These are phyloP conservation scores for Contarinia nasturtii DNA, from an alignment of 1,140 invertebrate genomes.

Conservation along the genomic window DNA sequence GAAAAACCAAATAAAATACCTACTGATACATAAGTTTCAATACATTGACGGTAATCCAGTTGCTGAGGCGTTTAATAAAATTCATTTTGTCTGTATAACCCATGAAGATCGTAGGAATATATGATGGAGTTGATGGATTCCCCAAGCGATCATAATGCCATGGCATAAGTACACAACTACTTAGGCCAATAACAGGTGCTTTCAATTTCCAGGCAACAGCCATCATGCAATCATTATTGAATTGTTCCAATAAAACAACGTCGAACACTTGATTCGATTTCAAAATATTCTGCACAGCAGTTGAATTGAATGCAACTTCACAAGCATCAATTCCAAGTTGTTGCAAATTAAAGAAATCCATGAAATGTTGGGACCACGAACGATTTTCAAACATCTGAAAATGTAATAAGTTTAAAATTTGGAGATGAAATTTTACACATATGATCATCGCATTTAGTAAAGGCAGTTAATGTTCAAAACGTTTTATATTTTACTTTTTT, in stretches of 20 bases:
- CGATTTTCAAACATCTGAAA: too few relatives aligned
- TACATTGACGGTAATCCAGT: too few relatives aligned
- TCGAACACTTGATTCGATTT: constrained; percentile 7
- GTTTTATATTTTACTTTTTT: too few relatives aligned
- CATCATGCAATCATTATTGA: too few relatives aligned
- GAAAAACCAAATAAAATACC: too few relatives aligned
- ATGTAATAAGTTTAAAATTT: too few relatives aligned
- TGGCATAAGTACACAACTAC: constrained; percentile 35
- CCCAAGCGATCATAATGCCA: constrained; percentile 35
- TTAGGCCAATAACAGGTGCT: constrained; percentile 32
- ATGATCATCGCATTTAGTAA: too few relatives aligned
- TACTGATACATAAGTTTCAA: too few relatives aligned
- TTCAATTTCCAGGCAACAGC: constrained; percentile 32
- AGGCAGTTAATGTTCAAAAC: too few relatives aligned
- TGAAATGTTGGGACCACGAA: background rate
- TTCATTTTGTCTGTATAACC: constrained; percentile 27
- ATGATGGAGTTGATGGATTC: constrained; percentile 32
- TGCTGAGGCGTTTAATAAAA: constrained; percentile 33
- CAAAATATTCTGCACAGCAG: constrained; percentile 26
- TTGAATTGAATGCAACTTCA: constrained; percentile 8
- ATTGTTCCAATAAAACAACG: constrained; percentile 31
- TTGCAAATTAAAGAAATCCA: constrained; percentile 8
- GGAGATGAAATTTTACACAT: too few relatives aligned
- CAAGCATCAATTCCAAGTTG: too few relatives aligned
- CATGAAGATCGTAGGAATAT: constrained; percentile 29